Evolutionary conservation across 2,113 vertebrate genomes (phyloP), one percentile per base, ranked within the genome.

Genomic region (Ceratotherium simum): DNA sequence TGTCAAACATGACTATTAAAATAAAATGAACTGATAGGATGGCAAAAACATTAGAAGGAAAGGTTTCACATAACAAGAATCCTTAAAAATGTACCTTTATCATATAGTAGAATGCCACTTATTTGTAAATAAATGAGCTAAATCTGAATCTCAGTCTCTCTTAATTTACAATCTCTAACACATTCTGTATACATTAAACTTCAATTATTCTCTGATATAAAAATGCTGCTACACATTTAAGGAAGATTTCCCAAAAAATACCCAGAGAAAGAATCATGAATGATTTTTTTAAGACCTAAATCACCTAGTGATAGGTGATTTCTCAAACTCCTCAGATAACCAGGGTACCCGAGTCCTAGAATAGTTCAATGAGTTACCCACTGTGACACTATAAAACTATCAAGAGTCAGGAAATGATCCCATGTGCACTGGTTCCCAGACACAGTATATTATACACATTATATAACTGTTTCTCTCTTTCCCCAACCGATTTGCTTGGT

Each of bases 391-490:
- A 89, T 62, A 48, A 88, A 95, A 75, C 31, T 86, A 81, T 21
- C 60, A 96, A 69, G 39, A 79, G 39, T 88, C 75, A 94, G 46
- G n/a, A 97, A 91, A 95, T 46, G 58, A 95, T 67, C 8, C 17
- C 42, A 70, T n/a, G 3, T 80, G 25, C 75, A 91, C 33, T 96
- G 90, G 9, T 94, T 97, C 21, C n/a, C 39, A 96, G 60, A 75
- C 29, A 65, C 13, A 76, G 65, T 79, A 89, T 46, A 75, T n/a
- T 97, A 95, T 93, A 96, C 39, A 90, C 79, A 48, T 98, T 97
- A 98, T 11, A 86, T 56, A 97, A 98, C 93, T 86, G 20, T n/a
- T 90, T 98, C 39, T 98, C 69, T 86, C 78, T 97, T 91, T 97
- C 95, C 91, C 85, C 76, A 90, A 79, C 36, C 89, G 95, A 97